phyloP scores from a whole-genome alignment of 2,113 vertebrate genomes.

The Protobothrops flavoviridis region DNA sequence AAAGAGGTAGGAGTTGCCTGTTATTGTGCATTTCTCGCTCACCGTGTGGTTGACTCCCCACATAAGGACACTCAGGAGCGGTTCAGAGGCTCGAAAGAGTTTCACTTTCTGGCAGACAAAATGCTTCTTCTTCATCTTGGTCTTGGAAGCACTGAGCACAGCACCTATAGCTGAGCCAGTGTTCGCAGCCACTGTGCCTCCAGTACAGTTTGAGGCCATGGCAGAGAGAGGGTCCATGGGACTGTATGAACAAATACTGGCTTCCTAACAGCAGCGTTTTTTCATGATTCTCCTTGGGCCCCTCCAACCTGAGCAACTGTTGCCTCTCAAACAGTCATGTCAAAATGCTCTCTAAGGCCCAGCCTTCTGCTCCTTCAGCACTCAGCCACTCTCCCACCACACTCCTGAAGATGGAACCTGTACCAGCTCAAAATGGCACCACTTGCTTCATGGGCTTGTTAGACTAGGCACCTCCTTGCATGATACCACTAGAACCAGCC shows the following conservation, averaged over 20 bases:
- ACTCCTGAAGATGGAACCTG: background rate
- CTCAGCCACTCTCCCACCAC: too few relatives aligned
- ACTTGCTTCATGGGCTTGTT: background rate
- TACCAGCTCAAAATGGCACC: background rate
- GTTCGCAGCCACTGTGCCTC: constrained; percentile 63
- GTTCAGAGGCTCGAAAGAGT: constrained; percentile 90
- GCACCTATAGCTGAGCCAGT: constrained; percentile 64
- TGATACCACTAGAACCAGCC: background rate
- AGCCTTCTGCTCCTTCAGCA: background rate
- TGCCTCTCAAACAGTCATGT: background rate
- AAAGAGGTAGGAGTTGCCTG: background rate
- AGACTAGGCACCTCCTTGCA: background rate
- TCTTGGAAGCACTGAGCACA: constrained; percentile 87
- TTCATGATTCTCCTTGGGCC: background rate
- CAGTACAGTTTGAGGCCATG: constrained; percentile 89
- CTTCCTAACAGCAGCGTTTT: background rate
- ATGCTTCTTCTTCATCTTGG: constrained; percentile 95
- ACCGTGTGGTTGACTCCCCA: constrained; percentile 96
- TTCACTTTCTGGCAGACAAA: constrained; percentile 96
- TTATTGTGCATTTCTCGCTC: constrained; percentile 44
- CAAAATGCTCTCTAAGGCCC: background rate
- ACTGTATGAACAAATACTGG: background rate
- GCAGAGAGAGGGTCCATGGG: background rate
- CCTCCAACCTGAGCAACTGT: background rate
- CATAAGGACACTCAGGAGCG: constrained; percentile 92